phyloP scores from a whole-genome alignment of 2,113 vertebrate genomes.

The Acanthochromis polyacanthus region DNA sequence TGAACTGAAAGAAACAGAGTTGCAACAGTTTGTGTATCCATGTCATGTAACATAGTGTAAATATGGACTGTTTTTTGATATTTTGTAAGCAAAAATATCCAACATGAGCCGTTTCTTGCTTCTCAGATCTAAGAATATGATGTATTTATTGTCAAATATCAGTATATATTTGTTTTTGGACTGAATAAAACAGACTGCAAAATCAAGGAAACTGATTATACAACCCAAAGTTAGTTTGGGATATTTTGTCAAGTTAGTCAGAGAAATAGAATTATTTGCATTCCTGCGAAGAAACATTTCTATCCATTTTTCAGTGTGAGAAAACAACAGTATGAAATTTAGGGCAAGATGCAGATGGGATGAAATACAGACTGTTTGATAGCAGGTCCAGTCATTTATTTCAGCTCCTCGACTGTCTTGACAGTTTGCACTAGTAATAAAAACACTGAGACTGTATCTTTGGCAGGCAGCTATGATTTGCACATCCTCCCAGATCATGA shows the following conservation, averaged over 20 bases:
- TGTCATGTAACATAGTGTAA: no score
- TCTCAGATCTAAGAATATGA: not conserved
- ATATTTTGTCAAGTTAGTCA: not conserved
- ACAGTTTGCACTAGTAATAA: conserved; percentile 65
- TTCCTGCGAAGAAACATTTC: not conserved
- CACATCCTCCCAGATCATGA: conserved; percentile 39
- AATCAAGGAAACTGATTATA: not conserved
- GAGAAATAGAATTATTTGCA: not conserved
- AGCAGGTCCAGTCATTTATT: conserved; percentile 58
- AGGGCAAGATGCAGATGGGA: conserved; percentile 42
- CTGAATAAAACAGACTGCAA: not conserved
- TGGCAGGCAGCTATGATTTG: conserved; percentile 66
- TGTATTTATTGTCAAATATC: not conserved
- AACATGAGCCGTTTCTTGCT: not conserved
- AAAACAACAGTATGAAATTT: not conserved
- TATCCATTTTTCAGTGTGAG: not conserved
- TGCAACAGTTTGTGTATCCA: no score
- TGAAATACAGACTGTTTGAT: conserved; percentile 64
- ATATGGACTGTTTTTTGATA: no score
- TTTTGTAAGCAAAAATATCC: no score
- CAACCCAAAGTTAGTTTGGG: not conserved
- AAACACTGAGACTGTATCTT: conserved; percentile 64
- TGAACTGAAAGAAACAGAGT: no score
- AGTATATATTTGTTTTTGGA: not conserved
- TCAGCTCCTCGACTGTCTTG: conserved; percentile 32